phyloP scores from a whole-genome alignment of 1,140 invertebrate species.

The Panagrolaimus sp. region DNA sequence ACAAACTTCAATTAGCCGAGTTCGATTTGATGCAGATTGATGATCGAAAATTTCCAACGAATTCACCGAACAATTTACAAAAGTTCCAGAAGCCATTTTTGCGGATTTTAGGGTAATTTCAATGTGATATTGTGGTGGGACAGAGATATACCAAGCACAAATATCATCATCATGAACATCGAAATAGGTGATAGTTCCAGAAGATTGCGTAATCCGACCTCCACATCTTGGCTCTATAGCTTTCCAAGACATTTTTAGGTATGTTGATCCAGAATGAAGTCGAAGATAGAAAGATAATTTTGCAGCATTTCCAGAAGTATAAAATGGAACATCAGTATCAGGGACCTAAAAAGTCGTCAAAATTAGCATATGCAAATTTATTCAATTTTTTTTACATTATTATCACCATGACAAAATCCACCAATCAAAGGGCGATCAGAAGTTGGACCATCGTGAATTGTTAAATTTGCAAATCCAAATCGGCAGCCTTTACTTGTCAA shows the following conservation, averaged over 20 bases:
- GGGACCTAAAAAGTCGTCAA: not conserved
- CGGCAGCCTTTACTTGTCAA: not conserved
- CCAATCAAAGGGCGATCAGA: not conserved
- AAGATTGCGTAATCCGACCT: not conserved
- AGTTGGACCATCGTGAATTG: not conserved
- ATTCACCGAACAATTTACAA: slow-evolving; percentile 57
- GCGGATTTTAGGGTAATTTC: slow-evolving; percentile 53
- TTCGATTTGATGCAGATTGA: not conserved
- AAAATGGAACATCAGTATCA: not conserved
- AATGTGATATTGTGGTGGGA: slow-evolving; percentile 55
- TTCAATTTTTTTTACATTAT: no score
- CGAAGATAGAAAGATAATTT: not conserved
- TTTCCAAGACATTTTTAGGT: not conserved
- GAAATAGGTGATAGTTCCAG: slow-evolving; percentile 13
- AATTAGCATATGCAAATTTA: no score
- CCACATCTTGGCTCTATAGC: slow-evolving; percentile 6
- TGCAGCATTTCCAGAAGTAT: slow-evolving; percentile 9
- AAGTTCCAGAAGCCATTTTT: slow-evolving; percentile 15
- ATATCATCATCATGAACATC: slow-evolving; percentile 19
- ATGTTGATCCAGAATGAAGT: not conserved
- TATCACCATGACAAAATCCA: not conserved
- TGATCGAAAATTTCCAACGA: slow-evolving; percentile 55
- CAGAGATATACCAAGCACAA: slow-evolving; percentile 57
- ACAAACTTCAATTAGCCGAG: slow-evolving; percentile 14
- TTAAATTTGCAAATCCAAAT: not conserved